Base-by-base conservation (phyloP, 2,888 invertebrate genomes). In the Cheilosia grossa region DNA sequence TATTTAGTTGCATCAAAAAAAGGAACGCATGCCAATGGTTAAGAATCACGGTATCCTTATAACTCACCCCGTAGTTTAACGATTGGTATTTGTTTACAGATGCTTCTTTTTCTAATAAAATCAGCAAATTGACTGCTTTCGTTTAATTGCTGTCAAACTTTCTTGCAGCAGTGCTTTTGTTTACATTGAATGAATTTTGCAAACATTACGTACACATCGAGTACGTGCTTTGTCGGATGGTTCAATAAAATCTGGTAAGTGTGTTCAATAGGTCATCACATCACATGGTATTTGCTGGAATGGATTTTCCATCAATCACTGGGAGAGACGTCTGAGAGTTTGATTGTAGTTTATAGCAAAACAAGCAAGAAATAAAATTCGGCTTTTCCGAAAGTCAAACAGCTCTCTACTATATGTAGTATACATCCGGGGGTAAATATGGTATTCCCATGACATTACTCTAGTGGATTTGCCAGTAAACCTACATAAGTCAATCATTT, bases 21-120 rank as follows among this genome's bases (percentile, higher is more conserved):
- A 17, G 17, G 0, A n/a, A 7, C 44, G 17, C 21, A 40, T 13
- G n/a, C 5, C 7, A 21, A 33, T 64, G 64, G 64, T 21, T 13
- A 10, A 15, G 44, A 44, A 15, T 17, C 44, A n/a, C 17, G 2
- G 19, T 13, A 47, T 17, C 7, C n/a, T 44, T 2, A 7, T 44
- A 44, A 17, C 17, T 44, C 15, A n/a, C 1, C 4, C 9, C 13
- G 13, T 24, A 64, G 47, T 56, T 56, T 64, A 17, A 9, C 15
- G 27, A 37, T 74, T 56, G 56, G 27, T 58, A 74, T 74, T 74
- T 74, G 37, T 10, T 33, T 47, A 56, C 74, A 64, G 56, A 74
- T 64, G 51, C 53, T 58, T 51, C 19, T 19, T 72, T 51, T 72
- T 72, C 61, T 19, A 24, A n/a, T 42, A 51, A 69, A 74, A 63